Evolutionary conservation across 2,888 invertebrate genomes (phyloP), one percentile per base, ranked within the genome.

Genomic region (Auanema sp.): DNA sequence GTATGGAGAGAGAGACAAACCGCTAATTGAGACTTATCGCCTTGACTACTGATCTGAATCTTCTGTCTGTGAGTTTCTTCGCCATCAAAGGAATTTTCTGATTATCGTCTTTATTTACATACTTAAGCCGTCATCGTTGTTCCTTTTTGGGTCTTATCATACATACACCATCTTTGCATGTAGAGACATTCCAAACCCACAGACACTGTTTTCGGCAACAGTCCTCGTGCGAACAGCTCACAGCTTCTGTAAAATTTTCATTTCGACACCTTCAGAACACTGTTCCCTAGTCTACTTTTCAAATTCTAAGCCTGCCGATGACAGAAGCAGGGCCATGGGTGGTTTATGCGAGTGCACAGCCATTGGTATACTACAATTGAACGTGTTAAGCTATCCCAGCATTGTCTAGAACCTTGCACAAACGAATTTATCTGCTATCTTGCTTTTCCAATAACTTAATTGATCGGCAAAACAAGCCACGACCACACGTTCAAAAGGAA

Each of bases 331-430:
- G 75, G 88, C 80, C 60, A 96, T 85, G 0, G 94, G 93, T 47
- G 95, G 95, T 85, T 97, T 97, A 84, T 94, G 93, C 0, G 96
- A 96, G 85, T 96, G 95, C 64, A 95, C 87, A 16, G 91, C 90
- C 86, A 93, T 93, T 0, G 96, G 95, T 23, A 78, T 65, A 55
- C 78, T 79, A 65, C 16, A 71, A 68, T 18, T 18, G 16, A 25
- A 40, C 18, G 14, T 25, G 23, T 42, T 23, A 24, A 52, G 33
- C 24, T 43, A 14, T 14, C 40, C 14, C 33, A 59, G 50, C 21
- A 6, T 64, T 25, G 47, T 58, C 51, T 49, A 66, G 63, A 52
- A 72, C 69, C 62, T 72, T 18, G 62, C 63, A 57, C 59, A 63
- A 10, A 65, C 49, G 49, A 64, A 68, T 23, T 44, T 47, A n/a